These are phyloP conservation scores for Podiceps cristatus DNA, from an alignment of 2,113 vertebrate species.

Conservation along the genomic window DNA sequence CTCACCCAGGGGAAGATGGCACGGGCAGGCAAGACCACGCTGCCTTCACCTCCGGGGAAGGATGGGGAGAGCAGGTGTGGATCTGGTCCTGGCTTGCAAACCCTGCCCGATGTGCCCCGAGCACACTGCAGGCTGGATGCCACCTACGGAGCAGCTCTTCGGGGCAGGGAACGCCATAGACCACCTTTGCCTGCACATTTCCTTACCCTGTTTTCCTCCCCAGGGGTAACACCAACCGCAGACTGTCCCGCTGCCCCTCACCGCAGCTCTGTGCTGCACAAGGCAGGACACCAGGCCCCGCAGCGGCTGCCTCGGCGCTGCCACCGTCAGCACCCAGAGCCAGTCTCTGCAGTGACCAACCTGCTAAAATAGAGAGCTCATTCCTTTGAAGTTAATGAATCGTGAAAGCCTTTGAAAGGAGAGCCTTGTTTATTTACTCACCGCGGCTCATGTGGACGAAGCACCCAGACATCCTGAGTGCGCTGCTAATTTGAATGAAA, in stretches of 20 bases:
- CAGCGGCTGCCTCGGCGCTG: background rate
- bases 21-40: fast-evolving
- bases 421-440: constrained; percentile 66
- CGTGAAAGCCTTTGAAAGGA: constrained; percentile 69
- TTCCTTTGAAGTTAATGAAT: constrained; percentile 69
- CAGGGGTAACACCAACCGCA: fast-evolving
- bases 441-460: constrained; percentile 31
- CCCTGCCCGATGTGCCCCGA: fast-evolving
- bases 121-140: background rate
- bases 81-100: background rate
- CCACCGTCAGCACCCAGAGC: background rate
- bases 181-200: fast-evolving
- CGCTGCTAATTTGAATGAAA: constrained; percentile 1
- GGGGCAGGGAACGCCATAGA: background rate
- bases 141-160: background rate
- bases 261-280: background rate
- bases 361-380: constrained; percentile 27
- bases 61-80: background rate
- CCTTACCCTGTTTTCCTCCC: background rate
- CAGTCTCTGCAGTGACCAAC: background rate
- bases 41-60: fast-evolving
- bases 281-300: background rate
- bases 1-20: background rate
- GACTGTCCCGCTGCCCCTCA: background rate
- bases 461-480: constrained; percentile 8